Conservation (phyloP, 2,113 vertebrate genomes). For the Passer montanus region DNA sequence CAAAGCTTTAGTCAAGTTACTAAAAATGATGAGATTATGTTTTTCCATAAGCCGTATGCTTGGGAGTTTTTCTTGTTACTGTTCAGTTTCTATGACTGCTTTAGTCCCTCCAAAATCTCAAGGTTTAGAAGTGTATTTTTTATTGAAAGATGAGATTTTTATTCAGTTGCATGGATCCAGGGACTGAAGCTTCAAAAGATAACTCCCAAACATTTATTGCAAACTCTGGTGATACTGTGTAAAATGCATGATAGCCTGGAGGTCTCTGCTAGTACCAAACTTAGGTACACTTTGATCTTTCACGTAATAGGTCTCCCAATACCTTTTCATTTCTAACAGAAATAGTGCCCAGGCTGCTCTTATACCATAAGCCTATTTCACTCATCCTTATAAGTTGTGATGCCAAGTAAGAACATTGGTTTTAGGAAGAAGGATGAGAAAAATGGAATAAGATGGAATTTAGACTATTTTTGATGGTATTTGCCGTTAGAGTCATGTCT, state of each 20-base stretch:
- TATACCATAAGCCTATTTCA: conserved; percentile 9
- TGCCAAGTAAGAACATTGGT: neutral
- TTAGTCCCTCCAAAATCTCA: neutral
- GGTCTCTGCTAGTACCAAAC: neutral
- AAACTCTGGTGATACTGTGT: neutral
- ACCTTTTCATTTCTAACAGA: conserved; percentile 34
- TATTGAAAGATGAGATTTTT: neutral
- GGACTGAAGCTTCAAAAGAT: neutral
- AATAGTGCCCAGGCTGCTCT: neutral
- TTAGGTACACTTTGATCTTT: conserved; percentile 18
- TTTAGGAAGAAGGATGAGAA: conserved; percentile 6
- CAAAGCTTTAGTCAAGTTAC: neutral
- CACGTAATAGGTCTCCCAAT: conserved; percentile 25
- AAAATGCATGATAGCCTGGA: neutral
- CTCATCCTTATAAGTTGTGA: neutral
- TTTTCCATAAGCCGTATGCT: neutral
- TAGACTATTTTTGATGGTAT: neutral
- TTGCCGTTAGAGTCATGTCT: neutral
- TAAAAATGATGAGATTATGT: neutral
- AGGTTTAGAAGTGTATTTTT: neutral
- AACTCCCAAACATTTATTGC: neutral
- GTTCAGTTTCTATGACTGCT: neutral
- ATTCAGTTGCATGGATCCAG: neutral
- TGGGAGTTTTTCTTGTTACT: neutral
- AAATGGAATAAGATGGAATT: neutral